Base-by-base conservation (phyloP, 2,797 vertebrate genomes). In the Acanthopagrus latus region DNA sequence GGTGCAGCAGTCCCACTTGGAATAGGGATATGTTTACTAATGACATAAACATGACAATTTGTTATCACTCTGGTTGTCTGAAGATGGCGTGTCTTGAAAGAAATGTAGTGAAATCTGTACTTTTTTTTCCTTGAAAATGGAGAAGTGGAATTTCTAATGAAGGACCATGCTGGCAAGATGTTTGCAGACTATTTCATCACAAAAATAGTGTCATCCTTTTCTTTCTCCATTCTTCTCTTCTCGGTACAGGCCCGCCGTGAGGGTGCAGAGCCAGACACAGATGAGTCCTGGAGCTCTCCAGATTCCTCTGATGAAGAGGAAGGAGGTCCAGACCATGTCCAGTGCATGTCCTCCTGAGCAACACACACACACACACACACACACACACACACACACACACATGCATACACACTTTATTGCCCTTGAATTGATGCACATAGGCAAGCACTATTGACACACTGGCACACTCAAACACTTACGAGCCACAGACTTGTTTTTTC, bases 271-370 rank as follows among this genome's bases (percentile, higher is more conserved):
- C 95, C 94, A 0, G 97, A 98, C 86, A 97, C 97, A 0, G 97
- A 98, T 0, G 97, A 98, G 64, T 98, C 96, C 51, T 97, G 96
- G 92, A 98, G 97, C 84, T 97, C 97, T 54, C 96, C 97, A 0
- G 97, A 98, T 86, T 97, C 96, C 11, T 98, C 97, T 0, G 97
- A 98, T 0, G 96, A 97, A 64, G 97, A 98, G 78, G 97, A 98
- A 20, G 96, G 96, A 64, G 97, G 96, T 50, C 97, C 97, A 2
- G 97, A 98, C 84, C 97, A 97, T 10, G 97, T 98, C 86, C 97
- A 99, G 93, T 99, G 97, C 94, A 98, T 99, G 97, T 97, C 97
- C 8, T 98, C 97, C 71, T 98, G 97, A 98, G 95, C 85, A 86
- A 46, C 81, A 76, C 52, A 59, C 33, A 75, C 20, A 81, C 33